Evolutionary conservation across 2,797 vertebrate species (phyloP).

Genomic region (Danio aesculapii): DNA sequence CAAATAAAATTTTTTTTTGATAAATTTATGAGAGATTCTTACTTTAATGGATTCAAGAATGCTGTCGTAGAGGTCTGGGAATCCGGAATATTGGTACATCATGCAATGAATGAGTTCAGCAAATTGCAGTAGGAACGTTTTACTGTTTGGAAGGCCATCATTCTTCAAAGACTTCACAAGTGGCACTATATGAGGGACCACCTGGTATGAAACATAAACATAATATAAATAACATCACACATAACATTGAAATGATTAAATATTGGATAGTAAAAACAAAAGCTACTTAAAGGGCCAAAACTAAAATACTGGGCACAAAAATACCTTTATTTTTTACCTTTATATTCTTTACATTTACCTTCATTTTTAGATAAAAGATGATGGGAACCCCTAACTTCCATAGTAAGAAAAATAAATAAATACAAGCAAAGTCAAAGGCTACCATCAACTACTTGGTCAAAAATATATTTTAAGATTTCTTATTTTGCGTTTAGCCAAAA

Average conservation of each 20-base stretch:
- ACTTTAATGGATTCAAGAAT: constrained; percentile 96
- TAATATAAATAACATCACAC: background rate
- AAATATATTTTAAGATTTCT: too few species aligned
- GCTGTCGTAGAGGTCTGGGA: constrained; percentile 97
- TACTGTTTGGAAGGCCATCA: constrained; percentile 89
- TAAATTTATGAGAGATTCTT: constrained; percentile 52
- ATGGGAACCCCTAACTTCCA: too few species aligned
- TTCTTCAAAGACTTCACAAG: constrained; percentile 89
- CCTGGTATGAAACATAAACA: constrained; percentile 70
- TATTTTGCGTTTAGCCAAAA: too few species aligned
- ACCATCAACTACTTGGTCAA: too few species aligned
- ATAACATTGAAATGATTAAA: background rate
- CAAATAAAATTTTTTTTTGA: too few species aligned
- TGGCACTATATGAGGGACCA: constrained; percentile 90
- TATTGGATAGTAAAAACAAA: background rate
- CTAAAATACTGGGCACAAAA: too few species aligned
- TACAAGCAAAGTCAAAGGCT: too few species aligned
- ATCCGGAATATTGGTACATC: constrained; percentile 99
- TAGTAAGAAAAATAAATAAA: too few species aligned
- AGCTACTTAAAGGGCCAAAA: background rate
- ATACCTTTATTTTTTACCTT: too few species aligned
- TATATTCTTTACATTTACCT: too few species aligned
- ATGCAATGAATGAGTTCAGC: constrained; percentile 95
- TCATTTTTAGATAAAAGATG: too few species aligned
- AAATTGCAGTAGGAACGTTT: constrained; percentile 90